Evolutionary conservation across 2,797 vertebrate species (phyloP).

Genomic region (Podarcis lilfordi): DNA sequence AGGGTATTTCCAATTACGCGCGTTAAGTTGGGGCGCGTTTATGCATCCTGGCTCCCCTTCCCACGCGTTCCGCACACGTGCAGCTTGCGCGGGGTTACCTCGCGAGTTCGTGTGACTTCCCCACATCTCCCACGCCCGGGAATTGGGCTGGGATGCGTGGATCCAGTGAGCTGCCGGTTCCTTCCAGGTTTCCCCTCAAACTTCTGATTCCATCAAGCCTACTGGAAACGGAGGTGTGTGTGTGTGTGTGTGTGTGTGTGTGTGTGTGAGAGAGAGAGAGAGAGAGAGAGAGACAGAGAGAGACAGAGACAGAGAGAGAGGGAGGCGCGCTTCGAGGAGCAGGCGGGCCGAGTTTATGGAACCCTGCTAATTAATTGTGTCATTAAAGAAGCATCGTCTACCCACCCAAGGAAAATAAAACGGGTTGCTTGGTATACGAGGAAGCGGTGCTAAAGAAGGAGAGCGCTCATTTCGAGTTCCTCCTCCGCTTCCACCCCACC

Average conservation of each 20-base stretch:
- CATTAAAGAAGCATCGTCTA: neutral
- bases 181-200: neutral
- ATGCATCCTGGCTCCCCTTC: neutral
- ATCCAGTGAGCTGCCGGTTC: neutral
- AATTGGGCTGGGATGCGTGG: too few relatives aligned
- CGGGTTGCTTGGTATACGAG: neutral
- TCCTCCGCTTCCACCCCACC: too few relatives aligned
- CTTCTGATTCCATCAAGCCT: too few relatives aligned
- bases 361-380: conserved; percentile 8
- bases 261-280: neutral
- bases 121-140: too few relatives aligned
- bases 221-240: neutral
- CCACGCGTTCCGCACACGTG: neutral
- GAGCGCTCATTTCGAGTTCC: too few relatives aligned
- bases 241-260: neutral
- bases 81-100: neutral
- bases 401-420: neutral
- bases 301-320: neutral
- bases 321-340: too few relatives aligned
- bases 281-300: neutral
- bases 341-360: neutral
- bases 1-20: neutral
- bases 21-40: neutral
- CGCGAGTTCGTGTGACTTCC: neutral
- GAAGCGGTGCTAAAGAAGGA: too few relatives aligned